phyloP scores from a whole-genome alignment of 2,888 invertebrate species.

The Protonemura montana region DNA sequence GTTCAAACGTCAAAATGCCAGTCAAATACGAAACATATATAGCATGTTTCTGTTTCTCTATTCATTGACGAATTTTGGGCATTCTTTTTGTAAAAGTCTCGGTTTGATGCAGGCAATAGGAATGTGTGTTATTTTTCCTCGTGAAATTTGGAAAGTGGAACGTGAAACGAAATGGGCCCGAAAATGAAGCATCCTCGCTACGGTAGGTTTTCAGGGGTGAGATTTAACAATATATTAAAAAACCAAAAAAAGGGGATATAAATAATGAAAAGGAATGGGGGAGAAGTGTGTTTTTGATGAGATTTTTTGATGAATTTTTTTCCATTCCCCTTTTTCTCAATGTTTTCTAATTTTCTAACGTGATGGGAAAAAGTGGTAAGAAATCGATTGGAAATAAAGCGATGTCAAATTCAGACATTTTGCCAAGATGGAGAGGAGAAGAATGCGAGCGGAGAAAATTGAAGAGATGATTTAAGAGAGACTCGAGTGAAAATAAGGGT shows the following conservation, averaged over 20 bases:
- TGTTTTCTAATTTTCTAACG: conserved; percentile 7
- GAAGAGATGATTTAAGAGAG: neutral
- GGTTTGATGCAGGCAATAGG: too few relatives aligned
- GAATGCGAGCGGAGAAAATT: neutral
- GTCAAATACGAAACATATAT: neutral
- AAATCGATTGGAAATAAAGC: conserved; percentile 7
- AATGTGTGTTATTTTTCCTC: neutral
- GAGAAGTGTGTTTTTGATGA: conserved; percentile 12
- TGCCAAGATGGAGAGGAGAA: neutral
- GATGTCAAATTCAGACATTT: conserved; percentile 7
- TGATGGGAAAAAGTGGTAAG: conserved; percentile 4
- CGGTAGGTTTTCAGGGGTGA: neutral
- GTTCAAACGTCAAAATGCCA: neutral
- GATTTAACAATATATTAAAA: conserved; percentile 12
- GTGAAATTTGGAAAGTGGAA: neutral
- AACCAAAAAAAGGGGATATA: neutral
- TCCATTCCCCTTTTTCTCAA: neutral
- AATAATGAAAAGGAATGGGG: conserved; percentile 12
- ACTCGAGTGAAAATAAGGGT: neutral
- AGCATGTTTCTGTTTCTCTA: neutral
- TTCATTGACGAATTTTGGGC: neutral
- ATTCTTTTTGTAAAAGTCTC: neutral
- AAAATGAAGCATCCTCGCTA: neutral
- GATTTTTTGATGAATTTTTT: conserved; percentile 7
- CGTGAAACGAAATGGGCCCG: neutral